These are phyloP conservation scores for Lacanobia wlatinum DNA, from an alignment of 2,888 invertebrate genomes.

Conservation along the genomic window DNA sequence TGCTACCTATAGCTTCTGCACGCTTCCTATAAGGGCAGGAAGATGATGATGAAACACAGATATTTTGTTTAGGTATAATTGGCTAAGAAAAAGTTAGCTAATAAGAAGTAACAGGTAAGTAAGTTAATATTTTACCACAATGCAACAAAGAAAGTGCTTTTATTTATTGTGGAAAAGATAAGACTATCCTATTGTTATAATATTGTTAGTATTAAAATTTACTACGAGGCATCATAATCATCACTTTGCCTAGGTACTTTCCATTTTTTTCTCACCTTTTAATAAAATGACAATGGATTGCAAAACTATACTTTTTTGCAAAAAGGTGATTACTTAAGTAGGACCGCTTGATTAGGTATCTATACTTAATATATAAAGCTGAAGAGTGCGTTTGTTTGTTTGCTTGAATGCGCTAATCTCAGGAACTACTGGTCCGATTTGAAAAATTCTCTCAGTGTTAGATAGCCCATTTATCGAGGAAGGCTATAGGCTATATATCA, in stretches of 20 bases:
- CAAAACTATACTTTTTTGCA: constrained; percentile 17
- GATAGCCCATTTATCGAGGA: no score
- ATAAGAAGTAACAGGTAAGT: not conserved
- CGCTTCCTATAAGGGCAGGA: no score
- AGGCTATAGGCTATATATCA: no score
- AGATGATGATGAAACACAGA: no score
- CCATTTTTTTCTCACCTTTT: constrained; percentile 27
- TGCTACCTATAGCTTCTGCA: no score
- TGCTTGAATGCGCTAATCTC: no score
- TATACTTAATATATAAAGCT: no score
- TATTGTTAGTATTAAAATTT: constrained; percentile 7
- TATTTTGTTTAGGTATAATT: not conserved
- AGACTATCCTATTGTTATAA: constrained; percentile 17
- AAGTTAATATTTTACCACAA: constrained; percentile 8
- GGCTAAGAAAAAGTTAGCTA: not conserved
- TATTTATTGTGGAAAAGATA: constrained; percentile 20
- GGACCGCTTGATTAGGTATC: no score
- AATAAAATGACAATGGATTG: constrained; percentile 32
- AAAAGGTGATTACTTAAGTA: constrained; percentile 1
- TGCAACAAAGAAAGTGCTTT: constrained; percentile 28
- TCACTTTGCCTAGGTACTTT: constrained; percentile 19
- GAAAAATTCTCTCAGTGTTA: no score
- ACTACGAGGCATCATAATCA: not conserved
- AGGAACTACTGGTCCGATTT: no score
- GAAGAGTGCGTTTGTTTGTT: no score